A percentile compares a stretch with the other conserved stretches of the same genome.
These are phyloP conservation scores for Erpetoichthys calabaricus DNA, from an alignment of 2,797 vertebrate genomes.

Conservation along the genomic window DNA sequence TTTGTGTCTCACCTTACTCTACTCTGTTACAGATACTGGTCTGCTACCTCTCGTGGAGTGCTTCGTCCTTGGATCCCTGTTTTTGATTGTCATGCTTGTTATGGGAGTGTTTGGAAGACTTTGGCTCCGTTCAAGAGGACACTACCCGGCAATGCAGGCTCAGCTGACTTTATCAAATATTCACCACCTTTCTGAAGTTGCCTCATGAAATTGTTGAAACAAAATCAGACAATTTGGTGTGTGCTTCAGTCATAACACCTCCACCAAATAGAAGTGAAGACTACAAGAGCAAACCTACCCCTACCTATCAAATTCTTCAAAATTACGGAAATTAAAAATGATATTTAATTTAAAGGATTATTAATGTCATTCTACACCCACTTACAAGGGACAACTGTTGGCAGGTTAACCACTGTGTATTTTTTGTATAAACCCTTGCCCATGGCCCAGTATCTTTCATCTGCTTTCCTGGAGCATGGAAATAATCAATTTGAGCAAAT, in stretches of 20 bases:
- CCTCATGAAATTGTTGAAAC: slow-evolving; percentile 27
- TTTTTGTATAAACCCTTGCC: too few species aligned
- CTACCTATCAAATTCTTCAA: not conserved
- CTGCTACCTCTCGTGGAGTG: slow-evolving; percentile 44
- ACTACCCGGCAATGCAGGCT: slow-evolving; percentile 47
- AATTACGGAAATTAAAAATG: too few species aligned
- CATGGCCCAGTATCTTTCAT: too few species aligned
- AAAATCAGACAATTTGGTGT: not conserved
- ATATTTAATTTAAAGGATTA: too few species aligned
- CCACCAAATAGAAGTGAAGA: not conserved
- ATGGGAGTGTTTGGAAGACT: slow-evolving; percentile 49
- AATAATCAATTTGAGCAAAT: too few species aligned
- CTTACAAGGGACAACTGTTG: too few species aligned
- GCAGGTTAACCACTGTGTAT: too few species aligned
- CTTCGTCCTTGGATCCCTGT: slow-evolving; percentile 42
- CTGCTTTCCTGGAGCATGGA: too few species aligned
- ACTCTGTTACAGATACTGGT: slow-evolving; percentile 24
- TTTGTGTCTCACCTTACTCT: too few species aligned
- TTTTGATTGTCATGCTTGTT: slow-evolving; percentile 46
- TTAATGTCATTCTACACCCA: too few species aligned
- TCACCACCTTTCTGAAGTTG: slow-evolving; percentile 56
- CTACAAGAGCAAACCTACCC: not conserved
- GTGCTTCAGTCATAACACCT: not conserved
- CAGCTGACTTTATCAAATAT: slow-evolving; percentile 61
- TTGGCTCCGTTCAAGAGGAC: slow-evolving; percentile 49